Percentiles rank a stretch among this genome's conserved stretches.
Evolutionary conservation across 1,140 invertebrate species (phyloP).

Genomic region (Drosophila lacertosa): DNA sequence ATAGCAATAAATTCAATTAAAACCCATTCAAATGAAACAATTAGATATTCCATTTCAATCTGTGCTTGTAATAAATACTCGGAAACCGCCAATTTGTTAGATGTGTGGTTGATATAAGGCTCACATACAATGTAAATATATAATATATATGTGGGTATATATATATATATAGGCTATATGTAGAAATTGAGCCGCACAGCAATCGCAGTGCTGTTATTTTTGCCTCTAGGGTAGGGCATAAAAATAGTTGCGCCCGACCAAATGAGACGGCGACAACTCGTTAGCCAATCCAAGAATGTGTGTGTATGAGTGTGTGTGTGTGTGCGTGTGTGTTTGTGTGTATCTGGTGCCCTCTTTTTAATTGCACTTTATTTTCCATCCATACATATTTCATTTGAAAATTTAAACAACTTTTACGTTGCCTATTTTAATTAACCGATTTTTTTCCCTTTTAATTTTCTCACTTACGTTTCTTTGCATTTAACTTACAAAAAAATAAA

Average conservation of each 20-base stretch:
- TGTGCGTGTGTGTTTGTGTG: constrained; percentile 6
- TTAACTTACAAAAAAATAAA: constrained; percentile 53
- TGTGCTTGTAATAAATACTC: background rate
- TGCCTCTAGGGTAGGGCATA: constrained; percentile 61
- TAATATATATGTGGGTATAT: constrained; percentile 2
- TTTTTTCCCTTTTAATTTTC: constrained; percentile 50
- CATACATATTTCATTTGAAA: constrained; percentile 45
- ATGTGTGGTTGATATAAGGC: background rate
- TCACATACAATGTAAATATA: background rate
- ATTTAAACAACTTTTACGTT: constrained; percentile 50
- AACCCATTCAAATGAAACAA: constrained; percentile 1
- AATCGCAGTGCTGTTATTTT: constrained; percentile 46
- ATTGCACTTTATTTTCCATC: constrained; percentile 25
- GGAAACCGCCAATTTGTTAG: constrained; percentile 1
- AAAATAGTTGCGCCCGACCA: constrained; percentile 43
- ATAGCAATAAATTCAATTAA: no score
- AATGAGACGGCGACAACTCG: constrained; percentile 42
- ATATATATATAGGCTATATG: constrained; percentile 4
- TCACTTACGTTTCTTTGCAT: constrained; percentile 75
- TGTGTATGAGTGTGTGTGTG: constrained; percentile 18
- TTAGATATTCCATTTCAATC: background rate
- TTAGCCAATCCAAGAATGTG: constrained; percentile 16
- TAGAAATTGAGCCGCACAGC: constrained; percentile 38
- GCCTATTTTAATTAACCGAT: constrained; percentile 66
- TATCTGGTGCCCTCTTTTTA: constrained; percentile 9